Base-by-base conservation (phyloP, 2,888 invertebrate species). In the Cataglyphis livida region DNA sequence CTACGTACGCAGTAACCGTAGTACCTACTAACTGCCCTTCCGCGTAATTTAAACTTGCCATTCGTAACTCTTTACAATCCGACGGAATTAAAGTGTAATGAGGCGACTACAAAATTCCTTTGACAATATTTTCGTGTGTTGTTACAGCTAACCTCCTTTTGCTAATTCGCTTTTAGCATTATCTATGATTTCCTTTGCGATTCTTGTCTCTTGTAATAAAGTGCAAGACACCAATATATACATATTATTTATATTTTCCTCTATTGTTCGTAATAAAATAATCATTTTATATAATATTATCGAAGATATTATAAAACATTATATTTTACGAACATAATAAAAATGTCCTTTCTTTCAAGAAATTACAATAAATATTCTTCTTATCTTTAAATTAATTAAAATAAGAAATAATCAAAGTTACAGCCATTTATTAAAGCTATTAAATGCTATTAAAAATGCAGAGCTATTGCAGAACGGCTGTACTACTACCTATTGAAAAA, bases 41-140 rank as follows among this genome's bases (percentile, higher is more conserved):
- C 84, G 81, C 87, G 82, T 88, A 83, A 89, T 89, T 89, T 88
- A 89, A 89, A 82, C 87, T 84, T 82, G 61, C 82, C 65, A 75
- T 65, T 83, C 51, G 81, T 76, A 73, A 74, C 32, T 64, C 81
- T 83, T 83, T 84, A 54, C n/a, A 68, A 12, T 7, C 35, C 9
- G 35, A 70, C 54, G 54, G 21, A 12, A 71, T 79, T 79, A 78
- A 78, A 70, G 32, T 32, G 57, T 71, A 59, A 71, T 59, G 21
- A 71, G 41, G 41, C 57, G 6, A 59, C 32, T 71, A 18, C 21
- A 25, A 71, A 59, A 79, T 32, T 70, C 7, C 1, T 44, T 68
- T 41, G 32, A 78, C 41, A 57, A 68, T 68, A 32, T 57, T 68
- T 65, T 41, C 28, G 32, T 35, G 7, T 35, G 6, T 48, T 28